phyloP scores from a whole-genome alignment of 2,797 vertebrate species.

The Clarias pachynema region DNA sequence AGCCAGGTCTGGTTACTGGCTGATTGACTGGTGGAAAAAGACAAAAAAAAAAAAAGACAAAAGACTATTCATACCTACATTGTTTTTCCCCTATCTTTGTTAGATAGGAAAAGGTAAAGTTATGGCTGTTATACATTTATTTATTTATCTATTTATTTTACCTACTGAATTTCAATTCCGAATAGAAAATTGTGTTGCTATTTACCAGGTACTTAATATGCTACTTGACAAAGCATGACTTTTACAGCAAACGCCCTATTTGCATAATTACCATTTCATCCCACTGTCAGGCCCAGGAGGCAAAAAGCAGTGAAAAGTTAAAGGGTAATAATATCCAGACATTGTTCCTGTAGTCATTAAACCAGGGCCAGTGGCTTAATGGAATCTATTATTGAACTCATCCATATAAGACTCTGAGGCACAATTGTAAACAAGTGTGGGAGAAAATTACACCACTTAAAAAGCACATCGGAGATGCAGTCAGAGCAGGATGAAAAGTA shows the following conservation, averaged over 20 bases:
- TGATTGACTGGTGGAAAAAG: too few relatives aligned
- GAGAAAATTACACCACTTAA: constrained; percentile 36
- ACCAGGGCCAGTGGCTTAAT: constrained; percentile 38
- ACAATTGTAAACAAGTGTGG: constrained; percentile 38
- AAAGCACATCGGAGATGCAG: constrained; percentile 13
- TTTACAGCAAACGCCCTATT: constrained; percentile 36
- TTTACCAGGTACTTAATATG: constrained; percentile 26
- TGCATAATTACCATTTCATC: constrained; percentile 35
- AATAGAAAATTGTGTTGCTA: not conserved
- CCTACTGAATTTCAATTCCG: not conserved
- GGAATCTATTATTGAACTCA: constrained; percentile 43
- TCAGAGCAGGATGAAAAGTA: constrained; percentile 15
- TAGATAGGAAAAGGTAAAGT: too few relatives aligned
- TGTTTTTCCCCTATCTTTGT: too few relatives aligned
- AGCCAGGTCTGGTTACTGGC: too few relatives aligned
- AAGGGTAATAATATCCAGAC: constrained; percentile 39
- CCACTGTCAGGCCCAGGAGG: constrained; percentile 23
- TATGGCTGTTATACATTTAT: not conserved
- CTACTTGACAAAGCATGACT: constrained; percentile 36
- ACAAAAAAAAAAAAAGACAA: too few relatives aligned
- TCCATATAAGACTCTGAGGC: constrained; percentile 37
- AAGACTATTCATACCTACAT: too few relatives aligned
- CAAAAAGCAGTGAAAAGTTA: constrained; percentile 37
- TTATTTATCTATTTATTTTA: not conserved
- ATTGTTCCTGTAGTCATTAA: constrained; percentile 45